Evolutionary conservation across 2,888 invertebrate species (phyloP).

Genomic region (Troglohyphantes excavatus): DNA sequence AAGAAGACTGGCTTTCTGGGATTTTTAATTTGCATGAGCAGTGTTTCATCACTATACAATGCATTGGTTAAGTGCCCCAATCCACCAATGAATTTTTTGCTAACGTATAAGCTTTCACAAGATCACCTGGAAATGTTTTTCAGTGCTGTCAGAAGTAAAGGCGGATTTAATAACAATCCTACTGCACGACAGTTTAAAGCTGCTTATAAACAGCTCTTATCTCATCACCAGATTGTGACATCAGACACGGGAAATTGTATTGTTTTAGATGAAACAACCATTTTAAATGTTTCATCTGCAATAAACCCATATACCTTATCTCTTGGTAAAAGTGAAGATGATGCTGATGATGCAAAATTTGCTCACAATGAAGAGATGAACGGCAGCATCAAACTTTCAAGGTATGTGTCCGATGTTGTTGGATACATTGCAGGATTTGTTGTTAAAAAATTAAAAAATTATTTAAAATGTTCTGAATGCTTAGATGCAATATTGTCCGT

Average conservation of each 20-base stretch:
- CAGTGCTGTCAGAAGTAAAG: not conserved
- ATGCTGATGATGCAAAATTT: no score
- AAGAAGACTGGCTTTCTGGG: slow-evolving; percentile 36
- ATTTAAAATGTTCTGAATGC: not conserved
- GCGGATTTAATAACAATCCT: slow-evolving; percentile 27
- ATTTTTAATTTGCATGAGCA: slow-evolving; percentile 11
- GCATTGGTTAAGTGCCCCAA: not conserved
- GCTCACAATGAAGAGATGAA: no score
- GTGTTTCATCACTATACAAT: not conserved
- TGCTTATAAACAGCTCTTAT: not conserved
- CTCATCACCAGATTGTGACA: not conserved
- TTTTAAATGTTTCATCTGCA: slow-evolving; percentile 12
- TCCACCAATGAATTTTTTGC: not conserved
- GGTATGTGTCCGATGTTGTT: no score
- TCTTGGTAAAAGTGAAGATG: no score
- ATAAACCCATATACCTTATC: not conserved
- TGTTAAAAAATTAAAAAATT: not conserved
- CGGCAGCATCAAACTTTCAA: no score
- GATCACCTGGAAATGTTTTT: slow-evolving; percentile 39
- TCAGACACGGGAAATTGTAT: slow-evolving; percentile 6
- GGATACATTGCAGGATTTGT: not conserved
- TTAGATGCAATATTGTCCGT: not conserved
- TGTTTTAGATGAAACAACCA: not conserved
- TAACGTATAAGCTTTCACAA: not conserved
- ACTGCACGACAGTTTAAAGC: slow-evolving; percentile 1